Evolutionary conservation across 2,888 invertebrate species (phyloP).

Genomic region (Cephus pulcher): DNA sequence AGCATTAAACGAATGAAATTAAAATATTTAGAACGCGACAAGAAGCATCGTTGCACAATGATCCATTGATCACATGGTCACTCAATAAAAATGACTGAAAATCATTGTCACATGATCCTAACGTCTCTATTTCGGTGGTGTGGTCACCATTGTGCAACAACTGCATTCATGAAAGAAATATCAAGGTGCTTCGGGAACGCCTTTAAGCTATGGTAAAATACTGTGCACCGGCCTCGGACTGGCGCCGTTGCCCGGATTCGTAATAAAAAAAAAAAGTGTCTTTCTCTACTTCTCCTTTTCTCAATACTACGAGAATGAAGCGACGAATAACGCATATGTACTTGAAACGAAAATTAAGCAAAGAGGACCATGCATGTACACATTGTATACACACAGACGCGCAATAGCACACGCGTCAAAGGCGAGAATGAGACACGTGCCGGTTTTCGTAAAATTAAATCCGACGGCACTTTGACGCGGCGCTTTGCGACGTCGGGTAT

Average conservation of each 20-base stretch:
- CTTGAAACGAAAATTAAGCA: neutral
- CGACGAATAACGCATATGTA: neutral
- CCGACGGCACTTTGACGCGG: neutral
- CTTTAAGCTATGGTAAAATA: neutral
- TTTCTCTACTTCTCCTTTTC: neutral
- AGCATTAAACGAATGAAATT: constrained; percentile 15
- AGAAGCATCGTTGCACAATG: neutral
- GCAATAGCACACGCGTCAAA: neutral
- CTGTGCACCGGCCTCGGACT: neutral
- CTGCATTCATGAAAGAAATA: neutral
- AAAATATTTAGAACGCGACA: constrained; percentile 5
- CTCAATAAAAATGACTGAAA: neutral
- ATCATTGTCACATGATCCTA: neutral
- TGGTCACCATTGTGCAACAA: neutral
- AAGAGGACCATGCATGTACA: neutral
- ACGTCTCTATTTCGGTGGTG: neutral
- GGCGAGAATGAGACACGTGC: neutral
- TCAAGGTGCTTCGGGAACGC: neutral
- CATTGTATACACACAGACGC: neutral
- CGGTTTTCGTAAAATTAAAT: neutral
- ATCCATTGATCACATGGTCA: neutral
- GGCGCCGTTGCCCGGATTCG: neutral
- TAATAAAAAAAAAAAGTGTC: neutral
- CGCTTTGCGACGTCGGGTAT: neutral
- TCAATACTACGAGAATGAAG: neutral